phyloP scores from a whole-genome alignment of 2,888 invertebrate species.

The Himalopsyche japonica region DNA sequence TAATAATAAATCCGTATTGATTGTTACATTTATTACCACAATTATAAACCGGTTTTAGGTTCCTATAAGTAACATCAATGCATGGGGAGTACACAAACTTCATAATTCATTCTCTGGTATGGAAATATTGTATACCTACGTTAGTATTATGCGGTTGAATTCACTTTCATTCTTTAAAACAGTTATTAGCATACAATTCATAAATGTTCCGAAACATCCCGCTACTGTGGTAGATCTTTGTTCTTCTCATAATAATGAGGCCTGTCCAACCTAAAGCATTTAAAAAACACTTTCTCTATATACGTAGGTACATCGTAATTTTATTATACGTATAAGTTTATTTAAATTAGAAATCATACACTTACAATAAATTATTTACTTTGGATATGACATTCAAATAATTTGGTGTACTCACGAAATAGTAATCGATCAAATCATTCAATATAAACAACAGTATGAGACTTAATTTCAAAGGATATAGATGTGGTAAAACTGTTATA shows the following conservation, averaged over 20 bases:
- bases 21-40: too few species aligned
- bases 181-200: neutral
- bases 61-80: neutral
- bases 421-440: too few species aligned
- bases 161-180: neutral
- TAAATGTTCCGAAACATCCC: neutral
- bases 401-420: too few species aligned
- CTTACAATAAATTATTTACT: too few species aligned
- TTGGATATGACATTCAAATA: too few species aligned
- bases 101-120: neutral
- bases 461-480: too few species aligned
- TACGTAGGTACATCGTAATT: neutral
- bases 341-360: too few species aligned
- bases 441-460: too few species aligned
- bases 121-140: neutral
- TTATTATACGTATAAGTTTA: too few species aligned
- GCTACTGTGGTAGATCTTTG: neutral
- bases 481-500: too few species aligned
- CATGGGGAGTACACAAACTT: neutral
- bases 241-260: neutral
- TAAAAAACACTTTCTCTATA: neutral
- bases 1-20: too few species aligned
- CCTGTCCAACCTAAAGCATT: neutral
- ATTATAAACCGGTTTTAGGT: too few species aligned
- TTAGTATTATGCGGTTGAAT: neutral